Conservation (phyloP, 1,140 invertebrate species). For the Temnothorax curvispinosus region DNA sequence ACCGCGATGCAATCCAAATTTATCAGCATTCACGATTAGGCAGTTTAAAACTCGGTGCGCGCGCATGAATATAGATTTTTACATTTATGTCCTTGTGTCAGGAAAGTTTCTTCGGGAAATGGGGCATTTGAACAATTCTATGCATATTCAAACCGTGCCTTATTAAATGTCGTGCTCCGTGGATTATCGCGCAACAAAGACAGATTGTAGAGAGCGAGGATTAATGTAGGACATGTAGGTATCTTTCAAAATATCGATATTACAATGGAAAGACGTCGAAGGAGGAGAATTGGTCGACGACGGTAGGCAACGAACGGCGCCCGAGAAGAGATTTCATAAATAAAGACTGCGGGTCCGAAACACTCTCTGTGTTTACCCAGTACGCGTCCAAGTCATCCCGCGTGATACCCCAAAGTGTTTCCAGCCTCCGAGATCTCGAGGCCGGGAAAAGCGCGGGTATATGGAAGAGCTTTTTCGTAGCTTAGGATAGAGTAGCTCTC, state of each 20-base stretch:
- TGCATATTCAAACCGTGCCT: constrained; percentile 24
- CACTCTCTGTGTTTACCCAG: constrained; percentile 42
- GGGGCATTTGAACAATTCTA: constrained; percentile 20
- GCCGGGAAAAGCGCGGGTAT: background rate
- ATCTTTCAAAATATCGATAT: background rate
- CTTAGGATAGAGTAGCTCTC: background rate
- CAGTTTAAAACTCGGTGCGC: background rate
- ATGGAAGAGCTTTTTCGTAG: background rate
- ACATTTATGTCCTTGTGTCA: background rate
- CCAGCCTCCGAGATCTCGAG: background rate
- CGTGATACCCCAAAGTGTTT: constrained; percentile 35
- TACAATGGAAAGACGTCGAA: background rate
- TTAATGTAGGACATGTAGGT: background rate
- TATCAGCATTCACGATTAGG: background rate
- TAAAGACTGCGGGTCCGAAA: constrained; percentile 26
- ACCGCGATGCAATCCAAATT: background rate
- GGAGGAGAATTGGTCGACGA: background rate
- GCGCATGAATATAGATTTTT: background rate
- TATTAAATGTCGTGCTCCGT: background rate
- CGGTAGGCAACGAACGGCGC: background rate
- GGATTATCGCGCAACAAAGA: constrained; percentile 21
- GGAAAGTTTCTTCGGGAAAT: background rate
- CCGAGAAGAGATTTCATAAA: constrained; percentile 37
- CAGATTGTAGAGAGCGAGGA: background rate
- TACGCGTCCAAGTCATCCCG: constrained; percentile 15